Percentiles rank a stretch among this genome's conserved stretches.
phyloP scores from a whole-genome alignment of 2,797 vertebrate genomes.

The Chiroxiphia lanceolata region DNA sequence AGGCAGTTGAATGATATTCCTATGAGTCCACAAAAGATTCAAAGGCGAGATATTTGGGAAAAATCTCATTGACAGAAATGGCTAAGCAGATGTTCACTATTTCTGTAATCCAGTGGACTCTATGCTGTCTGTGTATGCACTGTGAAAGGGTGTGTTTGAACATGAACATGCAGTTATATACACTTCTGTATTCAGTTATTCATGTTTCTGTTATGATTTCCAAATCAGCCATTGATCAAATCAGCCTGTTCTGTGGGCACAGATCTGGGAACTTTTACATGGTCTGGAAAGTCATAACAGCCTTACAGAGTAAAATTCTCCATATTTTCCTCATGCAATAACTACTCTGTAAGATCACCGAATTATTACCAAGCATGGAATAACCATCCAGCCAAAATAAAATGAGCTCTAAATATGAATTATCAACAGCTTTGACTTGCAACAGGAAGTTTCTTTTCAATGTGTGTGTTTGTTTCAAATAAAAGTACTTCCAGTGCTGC shows the following conservation, averaged over 20 bases:
- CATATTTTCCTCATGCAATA: background rate
- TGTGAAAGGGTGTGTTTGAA: conserved; percentile 3
- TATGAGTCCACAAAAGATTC: background rate
- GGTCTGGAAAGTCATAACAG: background rate
- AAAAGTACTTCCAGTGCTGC: background rate
- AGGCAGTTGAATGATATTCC: background rate
- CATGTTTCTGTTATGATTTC: background rate
- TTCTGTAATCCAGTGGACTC: background rate
- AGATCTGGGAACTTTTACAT: background rate
- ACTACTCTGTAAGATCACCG: background rate
- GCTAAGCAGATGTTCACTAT: background rate
- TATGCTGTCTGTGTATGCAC: background rate
- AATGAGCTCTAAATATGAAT: background rate
- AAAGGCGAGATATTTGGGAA: background rate
- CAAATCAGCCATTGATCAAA: background rate
- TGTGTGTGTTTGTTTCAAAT: background rate
- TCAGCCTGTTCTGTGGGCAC: background rate
- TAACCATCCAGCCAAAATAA: background rate
- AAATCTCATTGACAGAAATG: background rate
- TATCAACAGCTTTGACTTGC: background rate
- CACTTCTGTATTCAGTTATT: background rate
- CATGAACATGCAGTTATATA: background rate
- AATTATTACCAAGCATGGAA: background rate
- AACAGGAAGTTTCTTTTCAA: background rate
- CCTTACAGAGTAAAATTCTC: background rate